Evolutionary conservation across 1,140 invertebrate species (phyloP), one percentile per base, ranked within the genome.

Genomic region (Cotesia typhae): DNA sequence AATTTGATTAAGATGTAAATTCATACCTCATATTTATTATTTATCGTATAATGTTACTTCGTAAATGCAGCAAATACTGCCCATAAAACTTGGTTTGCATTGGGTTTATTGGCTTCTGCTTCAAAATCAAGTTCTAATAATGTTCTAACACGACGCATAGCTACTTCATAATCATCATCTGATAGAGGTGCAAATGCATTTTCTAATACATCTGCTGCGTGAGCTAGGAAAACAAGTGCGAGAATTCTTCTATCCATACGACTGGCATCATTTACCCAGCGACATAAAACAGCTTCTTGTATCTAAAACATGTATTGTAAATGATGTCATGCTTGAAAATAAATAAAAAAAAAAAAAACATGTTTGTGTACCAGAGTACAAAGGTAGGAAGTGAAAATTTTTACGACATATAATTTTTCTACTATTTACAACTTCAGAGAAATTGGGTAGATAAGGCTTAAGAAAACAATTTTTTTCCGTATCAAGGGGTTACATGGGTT

Each of bases 141-240:
- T 82, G 98, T 95, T 72, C 98, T 90, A 35, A 99, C 96, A 81
- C 98, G 92, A 80, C 96, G 95, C 92, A 98, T 99, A 57, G 97
- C 98, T 72, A 99, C 88, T 88, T 99, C 98, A 84, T 99, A 99
- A 85, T 99, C 98, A 81, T 99, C 97, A 85, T 99, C 97, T 53
- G 96, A 98, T 2, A 99, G 89, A 1, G 98, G 97, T 20, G 96
- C 96, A 88, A 99, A 99, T n/a, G 98, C 98, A 88, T 99, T 99
- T 88, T 99, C 98, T 4, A 99, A 88, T 12, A 99, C 98, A 88
- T 99, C 98, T 61, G 97, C 98, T 12, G 97, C 96, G 86, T 99
- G 97, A 20, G 98, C 96, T 66, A 99, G 89, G 84, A 98, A 95
- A 79, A 99, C 92, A 63, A 99, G 89, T 20, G 97, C 93, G 74